A percentile compares a stretch with the other conserved stretches of the same genome.
Conservation (phyloP, 2,888 invertebrate genomes). For the Lycophotia porphyrea region DNA sequence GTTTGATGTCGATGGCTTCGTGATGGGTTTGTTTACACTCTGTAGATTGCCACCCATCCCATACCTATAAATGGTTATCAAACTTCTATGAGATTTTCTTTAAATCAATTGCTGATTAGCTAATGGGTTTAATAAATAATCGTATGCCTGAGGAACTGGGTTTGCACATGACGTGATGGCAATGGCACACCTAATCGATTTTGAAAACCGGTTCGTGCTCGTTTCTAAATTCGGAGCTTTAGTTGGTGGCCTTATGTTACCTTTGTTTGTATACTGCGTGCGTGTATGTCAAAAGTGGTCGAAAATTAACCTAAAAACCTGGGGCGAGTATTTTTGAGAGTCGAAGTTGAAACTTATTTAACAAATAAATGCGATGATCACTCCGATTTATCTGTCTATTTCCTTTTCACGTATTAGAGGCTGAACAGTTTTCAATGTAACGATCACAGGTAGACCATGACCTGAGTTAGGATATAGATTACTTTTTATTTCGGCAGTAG, state of each 20-base stretch:
- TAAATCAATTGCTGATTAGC: not conserved
- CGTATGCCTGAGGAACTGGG: slow-evolving; percentile 5
- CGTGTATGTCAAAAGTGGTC: no score
- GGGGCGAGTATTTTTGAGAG: not conserved
- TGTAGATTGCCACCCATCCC: not conserved
- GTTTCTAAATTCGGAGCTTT: not conserved
- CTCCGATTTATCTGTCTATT: not conserved
- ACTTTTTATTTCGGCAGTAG: not conserved
- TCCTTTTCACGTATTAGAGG: not conserved
- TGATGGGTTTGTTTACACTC: no score
- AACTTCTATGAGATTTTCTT: not conserved
- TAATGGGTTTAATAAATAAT: slow-evolving; percentile 8
- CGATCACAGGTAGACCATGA: not conserved
- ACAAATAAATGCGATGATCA: not conserved
- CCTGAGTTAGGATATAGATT: not conserved
- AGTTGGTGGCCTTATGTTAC: not conserved
- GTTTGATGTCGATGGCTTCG: no score
- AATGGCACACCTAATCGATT: slow-evolving; percentile 18
- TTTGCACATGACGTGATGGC: not conserved
- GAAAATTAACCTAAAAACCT: not conserved
- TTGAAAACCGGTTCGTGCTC: slow-evolving; percentile 36
- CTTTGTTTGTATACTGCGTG: not conserved
- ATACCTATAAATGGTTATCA: not conserved
- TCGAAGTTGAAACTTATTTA: not conserved
- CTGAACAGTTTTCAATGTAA: not conserved